Percentiles rank a stretch among this genome's conserved stretches.
phyloP scores from a whole-genome alignment of 2,113 vertebrate genomes.

The Protomyctophum bolini region DNA sequence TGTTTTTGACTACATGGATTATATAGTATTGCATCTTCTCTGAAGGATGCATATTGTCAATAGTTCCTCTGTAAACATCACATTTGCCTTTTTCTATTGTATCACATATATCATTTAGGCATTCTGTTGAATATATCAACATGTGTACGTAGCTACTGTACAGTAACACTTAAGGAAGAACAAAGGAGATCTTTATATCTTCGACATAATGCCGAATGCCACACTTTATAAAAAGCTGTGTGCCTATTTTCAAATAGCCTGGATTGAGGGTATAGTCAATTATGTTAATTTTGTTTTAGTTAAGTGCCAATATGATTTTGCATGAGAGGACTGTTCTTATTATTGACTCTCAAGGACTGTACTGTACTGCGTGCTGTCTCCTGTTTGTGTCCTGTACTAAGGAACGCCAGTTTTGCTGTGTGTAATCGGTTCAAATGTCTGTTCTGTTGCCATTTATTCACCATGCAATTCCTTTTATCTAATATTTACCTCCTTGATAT shows the following conservation, averaged over 20 bases:
- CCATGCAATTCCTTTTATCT: conserved; percentile 64
- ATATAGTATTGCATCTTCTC: conserved; percentile 25
- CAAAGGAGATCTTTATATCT: conserved; percentile 37
- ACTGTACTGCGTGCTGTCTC: conserved; percentile 68
- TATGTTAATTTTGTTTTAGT: conserved; percentile 33
- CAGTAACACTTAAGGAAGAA: conserved; percentile 49
- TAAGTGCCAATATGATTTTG: conserved; percentile 61
- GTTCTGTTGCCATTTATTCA: conserved; percentile 61
- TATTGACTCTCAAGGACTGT: conserved; percentile 54
- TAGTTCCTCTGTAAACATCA: conserved; percentile 44
- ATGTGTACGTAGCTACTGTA: conserved; percentile 58
- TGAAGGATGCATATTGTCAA: conserved; percentile 29
- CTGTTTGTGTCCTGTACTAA: conserved; percentile 55
- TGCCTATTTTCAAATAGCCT: conserved; percentile 38
- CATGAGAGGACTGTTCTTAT: conserved; percentile 47
- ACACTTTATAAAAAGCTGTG: conserved; percentile 37
- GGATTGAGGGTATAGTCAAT: conserved; percentile 58
- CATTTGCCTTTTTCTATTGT: conserved; percentile 27
- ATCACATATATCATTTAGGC: conserved; percentile 23
- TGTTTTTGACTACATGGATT: conserved; percentile 47
- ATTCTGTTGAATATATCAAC: conserved; percentile 51
- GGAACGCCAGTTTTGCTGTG: conserved; percentile 50
- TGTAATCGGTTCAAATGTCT: conserved; percentile 55
- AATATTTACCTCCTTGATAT: conserved; percentile 69
- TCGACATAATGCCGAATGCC: conserved; percentile 38